phyloP scores from a whole-genome alignment of 2,797 vertebrate genomes.

The Girardinus metallicus region DNA sequence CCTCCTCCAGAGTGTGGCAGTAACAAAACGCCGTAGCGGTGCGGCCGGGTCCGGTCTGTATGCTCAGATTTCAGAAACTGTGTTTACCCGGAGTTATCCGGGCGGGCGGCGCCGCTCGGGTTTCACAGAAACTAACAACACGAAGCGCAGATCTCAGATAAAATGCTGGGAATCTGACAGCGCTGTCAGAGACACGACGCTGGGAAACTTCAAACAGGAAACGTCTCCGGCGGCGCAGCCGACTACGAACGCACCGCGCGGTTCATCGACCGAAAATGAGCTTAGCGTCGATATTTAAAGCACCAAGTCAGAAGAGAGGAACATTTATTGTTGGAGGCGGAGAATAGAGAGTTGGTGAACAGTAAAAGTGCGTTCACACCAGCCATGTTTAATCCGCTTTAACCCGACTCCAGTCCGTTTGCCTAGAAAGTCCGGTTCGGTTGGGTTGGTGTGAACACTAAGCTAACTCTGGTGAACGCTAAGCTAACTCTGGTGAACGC shows the following conservation, averaged over 20 bases:
- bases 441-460: too few species aligned
- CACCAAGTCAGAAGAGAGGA: too few species aligned
- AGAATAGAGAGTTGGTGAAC: too few species aligned
- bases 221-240: neutral
- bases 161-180: slow-evolving; percentile 23
- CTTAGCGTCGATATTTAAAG: neutral
- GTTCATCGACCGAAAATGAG: neutral
- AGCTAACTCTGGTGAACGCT: too few species aligned
- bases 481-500: too few species aligned
- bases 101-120: slow-evolving; percentile 55
- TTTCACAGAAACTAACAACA: slow-evolving; percentile 72
- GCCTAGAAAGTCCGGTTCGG: too few species aligned
- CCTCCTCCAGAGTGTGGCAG: neutral
- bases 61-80: slow-evolving; percentile 16
- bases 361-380: too few species aligned
- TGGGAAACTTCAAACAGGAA: neutral
- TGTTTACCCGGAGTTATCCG: slow-evolving; percentile 43
- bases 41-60: neutral
- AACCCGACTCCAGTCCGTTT: too few species aligned
- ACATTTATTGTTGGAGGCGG: too few species aligned
- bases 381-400: too few species aligned
- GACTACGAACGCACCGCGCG: too few species aligned
- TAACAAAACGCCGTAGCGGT: neutral
- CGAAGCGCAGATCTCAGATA: neutral
- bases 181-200: neutral